Evolutionary conservation across 2,797 vertebrate species (phyloP), one percentile per base, ranked within the genome.

Genomic region (Sebastes reedi): DNA sequence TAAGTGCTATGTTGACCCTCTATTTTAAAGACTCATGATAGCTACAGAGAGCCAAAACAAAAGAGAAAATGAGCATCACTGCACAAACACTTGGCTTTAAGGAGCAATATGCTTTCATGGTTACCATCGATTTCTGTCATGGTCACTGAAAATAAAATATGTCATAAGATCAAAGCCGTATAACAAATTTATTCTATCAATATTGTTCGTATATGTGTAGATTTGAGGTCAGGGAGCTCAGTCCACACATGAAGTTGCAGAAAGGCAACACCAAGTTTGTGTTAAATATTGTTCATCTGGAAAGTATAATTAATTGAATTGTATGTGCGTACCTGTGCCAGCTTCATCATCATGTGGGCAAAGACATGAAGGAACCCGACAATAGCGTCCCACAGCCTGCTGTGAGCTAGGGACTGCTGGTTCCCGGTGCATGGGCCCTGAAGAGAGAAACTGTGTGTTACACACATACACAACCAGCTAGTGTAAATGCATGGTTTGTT

Each of bases 281-380:
- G 8, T 75, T 20, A n/a, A 75, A 56, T 30, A 25, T 16, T 25
- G 55, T 69, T 39, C 1, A 39, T 13, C 25, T 39, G 9, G 9
- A 66, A 62, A 60, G 7, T 46, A 42, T 0, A 9, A 50, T 29
- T 8, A 52, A 29, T 24, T 5, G 3, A 78, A 59, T 65, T 1
- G 0, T 36, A 25, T 54, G 61, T 72, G 42, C 50, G 2, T 94
- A 99, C 98, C 97, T 99, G 98, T 0, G 98, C 98, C 74, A 99
- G 90, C 69, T 99, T 99, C 97, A 99, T 99, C 97, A 99, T 99
- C 98, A 99, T 97, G 92, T 99, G 98, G 1, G 98, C 98, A 76
- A 99, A 99, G 82, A 99, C 98, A 56, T 99, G 98, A 66, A 99
- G 97, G 90, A 99, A 99, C 2, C 98, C 98, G 0, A 99, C 97